Percentiles rank a stretch among this genome's conserved stretches.
phyloP scores from a whole-genome alignment of 2,888 invertebrate species.

The Tanypteryx hageni region DNA sequence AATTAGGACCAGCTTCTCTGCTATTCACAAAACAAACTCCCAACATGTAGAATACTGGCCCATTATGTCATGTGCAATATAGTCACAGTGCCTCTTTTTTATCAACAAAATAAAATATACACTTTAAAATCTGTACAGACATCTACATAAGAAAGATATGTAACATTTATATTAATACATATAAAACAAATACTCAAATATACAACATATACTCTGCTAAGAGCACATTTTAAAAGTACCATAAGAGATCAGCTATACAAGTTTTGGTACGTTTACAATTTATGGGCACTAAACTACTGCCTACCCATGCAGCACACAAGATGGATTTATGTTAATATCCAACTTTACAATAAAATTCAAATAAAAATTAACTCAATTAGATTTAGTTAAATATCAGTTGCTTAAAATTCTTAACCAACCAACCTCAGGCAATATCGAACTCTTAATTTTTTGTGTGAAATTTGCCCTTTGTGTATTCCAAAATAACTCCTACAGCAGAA shows the following conservation, averaged over 20 bases:
- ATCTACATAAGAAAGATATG: constrained; percentile 64
- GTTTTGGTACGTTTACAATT: constrained; percentile 50
- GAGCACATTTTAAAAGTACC: constrained; percentile 61
- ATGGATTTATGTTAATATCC: constrained; percentile 5
- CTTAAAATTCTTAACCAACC: constrained; percentile 43
- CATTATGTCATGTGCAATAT: constrained; percentile 63
- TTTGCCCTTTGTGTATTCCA: constrained; percentile 17
- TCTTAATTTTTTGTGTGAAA: constrained; percentile 15
- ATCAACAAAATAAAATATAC: constrained; percentile 46
- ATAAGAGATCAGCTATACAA: constrained; percentile 63
- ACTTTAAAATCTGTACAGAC: constrained; percentile 62
- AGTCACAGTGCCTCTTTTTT: constrained; percentile 59
- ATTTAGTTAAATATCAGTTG: not conserved
- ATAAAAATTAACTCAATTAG: not conserved
- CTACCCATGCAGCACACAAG: constrained; percentile 60
- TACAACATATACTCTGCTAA: constrained; percentile 64
- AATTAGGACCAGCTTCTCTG: constrained; percentile 55
- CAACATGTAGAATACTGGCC: constrained; percentile 62
- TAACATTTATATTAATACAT: constrained; percentile 63
- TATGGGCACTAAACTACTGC: constrained; percentile 60
- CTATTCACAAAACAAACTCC: constrained; percentile 55
- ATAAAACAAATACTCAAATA: constrained; percentile 62
- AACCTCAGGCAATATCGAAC: constrained; percentile 13
- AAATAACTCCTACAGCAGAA: constrained; percentile 53
- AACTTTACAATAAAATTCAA: constrained; percentile 44